phyloP scores from a whole-genome alignment of 2,888 invertebrate species.

The Branchinecta sandiegonensis region DNA sequence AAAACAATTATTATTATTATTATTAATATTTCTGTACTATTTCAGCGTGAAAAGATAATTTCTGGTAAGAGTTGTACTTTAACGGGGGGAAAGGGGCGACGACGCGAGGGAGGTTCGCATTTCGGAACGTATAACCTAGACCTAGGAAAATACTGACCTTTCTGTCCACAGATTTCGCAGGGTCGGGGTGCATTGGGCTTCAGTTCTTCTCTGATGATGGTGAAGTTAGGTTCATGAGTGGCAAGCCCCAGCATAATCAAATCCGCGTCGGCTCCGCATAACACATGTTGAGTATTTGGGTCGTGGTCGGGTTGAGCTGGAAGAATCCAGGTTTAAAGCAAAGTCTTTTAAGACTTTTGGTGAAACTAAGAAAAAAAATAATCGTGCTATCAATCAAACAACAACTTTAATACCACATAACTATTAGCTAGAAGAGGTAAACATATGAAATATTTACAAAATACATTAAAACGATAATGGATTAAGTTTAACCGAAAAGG shows the following conservation, averaged over 20 bases:
- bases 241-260: slow-evolving; percentile 95
- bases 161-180: slow-evolving; percentile 79
- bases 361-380: no score
- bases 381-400: no score
- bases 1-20: no score
- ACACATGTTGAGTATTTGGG: slow-evolving; percentile 91
- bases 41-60: no score
- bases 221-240: slow-evolving; percentile 97
- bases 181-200: slow-evolving; percentile 90
- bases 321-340: slow-evolving; percentile 24
- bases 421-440: no score
- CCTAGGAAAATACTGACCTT: slow-evolving; percentile 34
- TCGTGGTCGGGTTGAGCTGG: slow-evolving; percentile 82
- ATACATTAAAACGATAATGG: no score
- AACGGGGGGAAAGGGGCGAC: no score
- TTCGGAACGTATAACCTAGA: neutral
- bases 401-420: no score
- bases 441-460: no score
- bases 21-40: no score
- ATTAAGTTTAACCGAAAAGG: neutral
- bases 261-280: slow-evolving; percentile 97
- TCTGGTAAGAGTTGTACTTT: no score
- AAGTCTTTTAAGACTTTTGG: no score
- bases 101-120: neutral
- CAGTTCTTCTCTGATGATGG: slow-evolving; percentile 96